These are phyloP conservation scores for Whitmania pigra DNA, from an alignment of 1,140 invertebrate genomes.

Conservation along the genomic window DNA sequence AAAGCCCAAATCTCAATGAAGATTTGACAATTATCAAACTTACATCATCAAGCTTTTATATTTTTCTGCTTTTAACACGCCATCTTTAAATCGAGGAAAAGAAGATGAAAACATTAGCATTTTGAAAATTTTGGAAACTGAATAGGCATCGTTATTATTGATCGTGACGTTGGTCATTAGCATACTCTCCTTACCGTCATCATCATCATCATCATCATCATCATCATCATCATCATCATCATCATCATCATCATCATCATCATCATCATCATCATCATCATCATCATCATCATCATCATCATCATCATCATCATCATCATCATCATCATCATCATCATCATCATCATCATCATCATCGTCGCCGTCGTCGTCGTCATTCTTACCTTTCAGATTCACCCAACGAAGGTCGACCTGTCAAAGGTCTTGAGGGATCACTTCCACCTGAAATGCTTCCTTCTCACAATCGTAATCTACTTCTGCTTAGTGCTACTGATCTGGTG, in stretches of 20 bases:
- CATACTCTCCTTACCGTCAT: background rate
- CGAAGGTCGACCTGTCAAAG: background rate
- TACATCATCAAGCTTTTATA: too few species aligned
- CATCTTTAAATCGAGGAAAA: background rate
- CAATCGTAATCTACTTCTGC: background rate
- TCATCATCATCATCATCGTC: background rate
- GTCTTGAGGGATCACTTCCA: background rate
- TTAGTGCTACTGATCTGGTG: background rate
- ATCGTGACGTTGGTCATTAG: background rate
- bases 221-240: background rate
- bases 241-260: conserved; percentile 6
- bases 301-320: background rate
- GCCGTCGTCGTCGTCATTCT: too few species aligned
- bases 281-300: background rate
- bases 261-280: conserved; percentile 2
- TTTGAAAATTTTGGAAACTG: background rate
- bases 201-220: background rate
- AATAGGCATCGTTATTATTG: background rate
- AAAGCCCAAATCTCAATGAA: background rate
- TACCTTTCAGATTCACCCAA: background rate
- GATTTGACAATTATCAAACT: too few species aligned
- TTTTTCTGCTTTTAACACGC: too few species aligned
- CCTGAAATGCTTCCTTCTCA: background rate
- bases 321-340: background rate
- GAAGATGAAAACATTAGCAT: background rate